phyloP scores from a whole-genome alignment of 2,888 invertebrate species.

The Escarpia spicata region DNA sequence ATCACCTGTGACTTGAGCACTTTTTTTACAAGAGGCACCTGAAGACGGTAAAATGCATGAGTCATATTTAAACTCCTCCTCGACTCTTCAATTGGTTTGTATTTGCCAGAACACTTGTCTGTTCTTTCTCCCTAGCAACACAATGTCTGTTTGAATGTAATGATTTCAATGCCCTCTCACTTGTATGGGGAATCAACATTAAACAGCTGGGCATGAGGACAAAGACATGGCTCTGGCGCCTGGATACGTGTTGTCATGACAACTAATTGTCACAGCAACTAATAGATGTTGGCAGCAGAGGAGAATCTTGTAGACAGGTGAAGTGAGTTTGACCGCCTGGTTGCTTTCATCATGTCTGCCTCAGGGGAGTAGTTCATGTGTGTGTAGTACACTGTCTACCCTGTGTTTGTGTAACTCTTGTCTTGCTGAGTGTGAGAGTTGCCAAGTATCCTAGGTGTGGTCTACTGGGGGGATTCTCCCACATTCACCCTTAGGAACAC shows the following conservation, averaged over 20 bases:
- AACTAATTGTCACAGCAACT: constrained; percentile 10
- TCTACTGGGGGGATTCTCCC: neutral
- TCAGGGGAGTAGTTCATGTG: too few relatives aligned
- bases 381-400: too few relatives aligned
- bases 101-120: neutral
- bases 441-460: neutral
- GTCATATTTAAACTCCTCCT: too few relatives aligned
- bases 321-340: neutral
- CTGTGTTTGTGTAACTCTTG: neutral
- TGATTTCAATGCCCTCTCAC: neutral
- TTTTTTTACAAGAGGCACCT: too few relatives aligned
- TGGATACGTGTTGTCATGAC: neutral
- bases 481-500: neutral
- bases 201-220: neutral
- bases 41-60: too few relatives aligned
- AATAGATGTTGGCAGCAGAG: neutral
- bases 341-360: neutral
- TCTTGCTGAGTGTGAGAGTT: neutral
- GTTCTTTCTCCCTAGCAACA: neutral
- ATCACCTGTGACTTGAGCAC: too few relatives aligned
- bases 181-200: neutral
- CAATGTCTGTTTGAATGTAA: neutral
- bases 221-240: neutral
- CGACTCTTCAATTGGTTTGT: neutral
- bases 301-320: neutral